phyloP scores from a whole-genome alignment of 2,888 invertebrate species.

The Macrosiphum euphorbiae region DNA sequence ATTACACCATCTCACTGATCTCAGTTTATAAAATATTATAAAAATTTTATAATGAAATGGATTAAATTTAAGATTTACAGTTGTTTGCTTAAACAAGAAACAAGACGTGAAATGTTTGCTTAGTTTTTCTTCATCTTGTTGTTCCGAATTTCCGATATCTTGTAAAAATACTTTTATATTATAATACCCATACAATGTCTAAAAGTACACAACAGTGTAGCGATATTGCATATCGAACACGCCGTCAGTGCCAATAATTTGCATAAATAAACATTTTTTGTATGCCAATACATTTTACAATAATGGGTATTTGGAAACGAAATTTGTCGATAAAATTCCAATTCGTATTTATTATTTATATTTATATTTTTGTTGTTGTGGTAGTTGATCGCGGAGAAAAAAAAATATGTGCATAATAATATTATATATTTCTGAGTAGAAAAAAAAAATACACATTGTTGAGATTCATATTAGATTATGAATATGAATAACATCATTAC shows the following conservation, averaged over 20 bases:
- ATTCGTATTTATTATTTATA: conserved; percentile 9
- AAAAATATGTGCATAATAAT: background rate
- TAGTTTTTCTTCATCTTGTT: background rate
- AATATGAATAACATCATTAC: background rate
- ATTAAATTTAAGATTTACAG: background rate
- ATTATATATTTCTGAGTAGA: background rate
- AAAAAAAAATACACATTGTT: background rate
- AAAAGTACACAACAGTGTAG: conserved; percentile 1
- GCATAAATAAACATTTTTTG: conserved; percentile 35
- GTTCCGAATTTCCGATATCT: background rate
- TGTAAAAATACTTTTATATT: background rate
- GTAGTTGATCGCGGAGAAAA: background rate
- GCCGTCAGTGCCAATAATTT: conserved; percentile 3
- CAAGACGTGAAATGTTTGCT: background rate
- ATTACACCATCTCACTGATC: background rate
- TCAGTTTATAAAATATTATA: background rate
- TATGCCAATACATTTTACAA: background rate
- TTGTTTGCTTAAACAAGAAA: background rate
- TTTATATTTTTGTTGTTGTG: background rate
- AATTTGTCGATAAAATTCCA: background rate
- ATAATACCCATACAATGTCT: background rate
- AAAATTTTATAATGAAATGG: background rate
- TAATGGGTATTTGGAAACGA: background rate
- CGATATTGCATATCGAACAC: conserved; percentile 7
- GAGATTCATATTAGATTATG: background rate